Evolutionary conservation across 2,113 vertebrate genomes (phyloP), one percentile per base, ranked within the genome.

Genomic region (Neotragus moschatus): DNA sequence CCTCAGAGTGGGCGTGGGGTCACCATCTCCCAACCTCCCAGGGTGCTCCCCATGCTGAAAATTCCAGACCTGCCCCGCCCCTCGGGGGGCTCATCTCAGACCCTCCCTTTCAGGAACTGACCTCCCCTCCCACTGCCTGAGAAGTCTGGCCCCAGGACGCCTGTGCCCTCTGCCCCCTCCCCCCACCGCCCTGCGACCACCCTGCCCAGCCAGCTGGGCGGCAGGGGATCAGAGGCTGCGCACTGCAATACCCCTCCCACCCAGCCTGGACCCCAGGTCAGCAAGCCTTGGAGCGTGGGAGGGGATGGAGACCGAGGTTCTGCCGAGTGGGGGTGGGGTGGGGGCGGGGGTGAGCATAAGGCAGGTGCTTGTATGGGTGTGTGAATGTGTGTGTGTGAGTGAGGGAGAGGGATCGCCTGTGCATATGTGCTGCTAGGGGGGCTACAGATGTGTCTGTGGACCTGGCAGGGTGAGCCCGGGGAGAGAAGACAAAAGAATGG

Each of bases 401-500:
- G n/a, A 17, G 73, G 21, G 73, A 45, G 49, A 9, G 53, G 9
- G 43, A 14, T 84, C 9, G 1, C 51, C 73, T 30, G 94, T 55
- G 23, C 51, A 5, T 56, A 39, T 43, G 33, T 82, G 88, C 90
- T 87, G 94, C 75, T 36, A 28, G 12, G 55, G 84, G 91, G 81
- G 60, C 95, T 96, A 91, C 96, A 97, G 96, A 95, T 95, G 91
- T 97, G 91, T 85, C 63, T 80, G 94, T 96, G 81, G 87, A 87
- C 49, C 66, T 0, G 60, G 45, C 79, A 86, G 94, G 80, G 75
- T 66, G 88, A 90, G 95, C 94, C 87, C 63, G 60, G 88, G 82
- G 77, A 94, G 60, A 81, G 94, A 92, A 97, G 93, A 98, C 95
- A 96, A 97, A 98, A 94, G 97, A 92, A 23, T 2, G 28, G 95